phyloP scores from a whole-genome alignment of 2,113 vertebrate genomes.

The Amphiprion ocellaris region DNA sequence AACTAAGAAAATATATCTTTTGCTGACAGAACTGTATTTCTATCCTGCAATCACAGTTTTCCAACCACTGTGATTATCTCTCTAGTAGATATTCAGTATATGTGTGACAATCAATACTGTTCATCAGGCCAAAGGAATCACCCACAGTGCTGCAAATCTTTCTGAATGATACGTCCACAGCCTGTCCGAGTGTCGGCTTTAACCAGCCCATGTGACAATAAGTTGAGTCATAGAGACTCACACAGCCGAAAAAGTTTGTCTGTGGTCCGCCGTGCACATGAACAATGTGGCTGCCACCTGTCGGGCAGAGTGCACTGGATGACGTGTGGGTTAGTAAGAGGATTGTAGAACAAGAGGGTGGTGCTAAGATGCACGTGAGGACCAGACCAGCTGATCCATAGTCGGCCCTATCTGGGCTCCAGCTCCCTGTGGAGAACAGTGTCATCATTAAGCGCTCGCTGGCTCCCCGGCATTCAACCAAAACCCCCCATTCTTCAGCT shows the following conservation, averaged over 20 bases:
- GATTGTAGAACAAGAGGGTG: conserved; percentile 53
- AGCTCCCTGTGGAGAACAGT: conserved; percentile 2
- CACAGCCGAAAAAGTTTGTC: conserved; percentile 34
- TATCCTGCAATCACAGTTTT: background rate
- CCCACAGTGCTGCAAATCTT: conserved; percentile 2
- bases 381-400: conserved; percentile 46
- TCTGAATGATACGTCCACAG: conserved; percentile 9
- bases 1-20: background rate
- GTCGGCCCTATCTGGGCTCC: conserved; percentile 26
- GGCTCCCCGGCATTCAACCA: conserved; percentile 17
- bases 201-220: background rate
- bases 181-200: background rate
- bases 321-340: conserved; percentile 62
- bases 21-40: background rate
- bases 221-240: conserved; percentile 44
- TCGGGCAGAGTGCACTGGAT: conserved; percentile 26
- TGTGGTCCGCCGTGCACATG: conserved; percentile 1
- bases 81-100: background rate
- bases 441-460: conserved; percentile 34
- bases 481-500: conserved; percentile 30
- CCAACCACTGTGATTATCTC: background rate
- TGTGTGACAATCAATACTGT: background rate
- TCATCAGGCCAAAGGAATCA: background rate
- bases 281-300: conserved; percentile 67
- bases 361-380: conserved; percentile 46